Conservation (phyloP, 64 coral and sea anemone genomes). For the Acropora yongei region DNA sequence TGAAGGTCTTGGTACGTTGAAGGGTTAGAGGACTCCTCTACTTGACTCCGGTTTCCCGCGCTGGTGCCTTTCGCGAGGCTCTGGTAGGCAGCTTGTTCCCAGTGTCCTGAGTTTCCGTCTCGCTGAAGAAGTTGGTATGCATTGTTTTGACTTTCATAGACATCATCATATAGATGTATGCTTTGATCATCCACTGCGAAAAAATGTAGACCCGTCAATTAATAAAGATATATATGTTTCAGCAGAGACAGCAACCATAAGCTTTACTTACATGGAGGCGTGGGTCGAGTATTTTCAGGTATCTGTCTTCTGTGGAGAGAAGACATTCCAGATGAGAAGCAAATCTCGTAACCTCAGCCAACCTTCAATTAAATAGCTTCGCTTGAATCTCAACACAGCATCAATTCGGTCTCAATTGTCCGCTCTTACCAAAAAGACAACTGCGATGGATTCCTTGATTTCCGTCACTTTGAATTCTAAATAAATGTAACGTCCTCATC, state of each 20-base stretch:
- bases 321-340: background rate
- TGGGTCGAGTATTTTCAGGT: background rate
- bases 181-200: background rate
- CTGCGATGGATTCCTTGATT: background rate
- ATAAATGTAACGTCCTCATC: too few species aligned
- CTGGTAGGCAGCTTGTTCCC: slow-evolving; percentile 12
- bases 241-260: too few species aligned
- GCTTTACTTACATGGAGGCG: background rate
- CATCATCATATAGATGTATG: background rate
- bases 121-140: background rate
- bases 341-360: background rate
- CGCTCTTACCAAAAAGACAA: background rate
- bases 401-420: background rate
- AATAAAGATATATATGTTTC: too few species aligned
- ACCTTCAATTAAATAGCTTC: background rate
- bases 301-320: background rate
- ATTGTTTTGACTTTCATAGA: slow-evolving; percentile 3
- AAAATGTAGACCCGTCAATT: too few species aligned
- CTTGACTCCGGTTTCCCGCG: background rate
- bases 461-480: too few species aligned
- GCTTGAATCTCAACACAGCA: background rate
- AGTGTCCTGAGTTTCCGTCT: slow-evolving; percentile 3
- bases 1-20: slow-evolving; percentile 23
- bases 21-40: slow-evolving; percentile 4
- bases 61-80: background rate